Base-by-base conservation (phyloP, 2,113 vertebrate genomes). In the Tachycineta bicolor region DNA sequence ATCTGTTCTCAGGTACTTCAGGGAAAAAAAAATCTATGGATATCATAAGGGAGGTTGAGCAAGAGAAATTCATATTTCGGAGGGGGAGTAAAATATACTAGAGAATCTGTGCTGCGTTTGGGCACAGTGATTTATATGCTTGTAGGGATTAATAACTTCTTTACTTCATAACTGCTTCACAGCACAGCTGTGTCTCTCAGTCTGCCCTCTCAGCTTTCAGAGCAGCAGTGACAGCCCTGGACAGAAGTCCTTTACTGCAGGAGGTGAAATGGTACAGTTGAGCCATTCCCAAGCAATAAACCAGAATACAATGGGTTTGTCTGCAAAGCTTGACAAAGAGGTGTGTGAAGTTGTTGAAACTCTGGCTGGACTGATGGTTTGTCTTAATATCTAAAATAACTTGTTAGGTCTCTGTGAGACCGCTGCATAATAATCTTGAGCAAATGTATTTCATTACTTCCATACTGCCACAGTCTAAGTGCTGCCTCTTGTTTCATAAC, bases 111-210 rank as follows among this genome's bases (percentile, higher is more conserved):
- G 50, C 53, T 3, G 6, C 49, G 52, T 83, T 84, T 90, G 73
- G 86, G 41, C 56, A 84, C 6, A 4, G 77, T 74, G 70, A 92
- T 90, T 94, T 96, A 96, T 96, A 76, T 91, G 63, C 74, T 97
- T 95, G 74, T 75, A 87, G 95, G 93, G 95, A 93, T 96, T 95
- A 97, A 90, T 94, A 96, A 95, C 43, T 93, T 71, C 84, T 94
- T 89, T 53, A 65, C 74, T 88, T 83, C 56, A 9, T 87, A 93
- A 91, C 75, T 93, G 81, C 89, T 93, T 65, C 78, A 50, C 34
- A 89, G 75, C 74, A 77, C 79, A 90, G 77, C 91, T 90, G 69
- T 75, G 82, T 90, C 89, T 94, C 87, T 91, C 53, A 67, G 80
- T 25, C 76, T 88, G 58, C 82, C 37, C 80, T 77, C 82, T 58